Base-by-base conservation (phyloP, 2,888 invertebrate genomes). In the Dione vanillae region DNA sequence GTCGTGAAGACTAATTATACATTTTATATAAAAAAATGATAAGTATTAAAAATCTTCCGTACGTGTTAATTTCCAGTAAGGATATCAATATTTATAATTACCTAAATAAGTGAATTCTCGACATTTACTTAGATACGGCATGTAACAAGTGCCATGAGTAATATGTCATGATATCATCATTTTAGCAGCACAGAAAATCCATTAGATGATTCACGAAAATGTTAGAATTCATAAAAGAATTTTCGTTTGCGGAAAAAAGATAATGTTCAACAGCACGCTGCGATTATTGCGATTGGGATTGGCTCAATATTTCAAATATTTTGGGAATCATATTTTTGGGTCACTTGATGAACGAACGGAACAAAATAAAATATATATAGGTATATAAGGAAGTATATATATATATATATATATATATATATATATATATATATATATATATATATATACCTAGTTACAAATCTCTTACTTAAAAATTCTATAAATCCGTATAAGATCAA, bases 121-220 rank as follows among this genome's bases (percentile, higher is more conserved):
- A 40, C 2, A 49, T 49, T 37, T 2, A n/a, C 43, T 41, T 14
- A 43, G 54, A 41, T 65, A 43, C 6, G 52, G 14, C 27, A 43
- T 16, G 43, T 54, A 54, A 43, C 65, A 52, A 61, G 45, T 61
- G 40, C 14, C 41, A 64, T 71, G 71, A 67, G 54, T 67, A 70
- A 70, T 67, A 67, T 41, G 37, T n/a, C 49, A 62, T 70, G 62
- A 67, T 71, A 59, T 71, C 64, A 71, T 64, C 67, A 49, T 40
- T 69, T 67, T 51, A 61, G 61, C 45, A 64, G 54, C 56, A 71
- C 40, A 71, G 67, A 67, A 67, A 67, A 71, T 67, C 54, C 70
- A 67, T 62, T 64, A 67, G 35, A 27, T 70, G 70, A 70, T 43
- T 71, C 64, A 67, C 9, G 20, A 51, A 43, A 51, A 52, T 41